Evolutionary conservation across 2,888 invertebrate species (phyloP).

Genomic region (Caenorhabditis imperialis): DNA sequence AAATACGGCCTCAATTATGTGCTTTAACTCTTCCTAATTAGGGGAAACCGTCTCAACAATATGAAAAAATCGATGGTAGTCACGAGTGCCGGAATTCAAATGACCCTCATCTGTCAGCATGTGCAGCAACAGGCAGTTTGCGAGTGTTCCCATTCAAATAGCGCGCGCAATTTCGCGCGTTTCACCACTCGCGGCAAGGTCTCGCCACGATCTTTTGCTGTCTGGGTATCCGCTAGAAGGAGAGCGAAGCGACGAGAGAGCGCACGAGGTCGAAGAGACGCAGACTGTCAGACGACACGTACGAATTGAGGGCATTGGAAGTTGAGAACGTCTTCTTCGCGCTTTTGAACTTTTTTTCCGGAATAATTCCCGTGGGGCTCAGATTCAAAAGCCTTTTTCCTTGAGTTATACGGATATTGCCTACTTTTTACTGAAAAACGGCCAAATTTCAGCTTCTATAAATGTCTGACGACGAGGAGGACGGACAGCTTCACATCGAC

Average conservation of each 20-base stretch:
- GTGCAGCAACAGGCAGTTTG: too few relatives aligned
- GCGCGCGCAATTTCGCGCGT: slow-evolving; percentile 46
- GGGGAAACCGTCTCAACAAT: too few relatives aligned
- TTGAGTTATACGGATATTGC: too few relatives aligned
- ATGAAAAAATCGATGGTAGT: too few relatives aligned
- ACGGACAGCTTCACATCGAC: slow-evolving; percentile 40
- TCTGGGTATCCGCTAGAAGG: slow-evolving; percentile 1
- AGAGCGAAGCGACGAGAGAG: slow-evolving; percentile 5
- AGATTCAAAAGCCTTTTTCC: too few relatives aligned
- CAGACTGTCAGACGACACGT: slow-evolving; percentile 36
- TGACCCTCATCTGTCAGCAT: too few relatives aligned
- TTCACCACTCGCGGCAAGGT: slow-evolving; percentile 18
- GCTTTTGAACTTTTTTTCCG: too few relatives aligned
- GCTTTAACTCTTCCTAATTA: too few relatives aligned
- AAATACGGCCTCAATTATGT: too few relatives aligned
- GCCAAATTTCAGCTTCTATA: neutral
- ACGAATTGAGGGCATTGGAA: slow-evolving; percentile 41
- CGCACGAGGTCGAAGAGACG: slow-evolving; percentile 12
- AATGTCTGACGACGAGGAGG: slow-evolving; percentile 57
- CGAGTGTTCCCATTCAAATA: slow-evolving; percentile 29
- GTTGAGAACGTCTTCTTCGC: neutral
- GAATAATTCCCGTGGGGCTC: too few relatives aligned
- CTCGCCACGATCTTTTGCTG: slow-evolving; percentile 32
- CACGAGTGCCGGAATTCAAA: too few relatives aligned
- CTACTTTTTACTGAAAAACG: too few relatives aligned